Evolutionary conservation across 2,113 vertebrate genomes (phyloP).

Genomic region (Rhadina sibilatrix): DNA sequence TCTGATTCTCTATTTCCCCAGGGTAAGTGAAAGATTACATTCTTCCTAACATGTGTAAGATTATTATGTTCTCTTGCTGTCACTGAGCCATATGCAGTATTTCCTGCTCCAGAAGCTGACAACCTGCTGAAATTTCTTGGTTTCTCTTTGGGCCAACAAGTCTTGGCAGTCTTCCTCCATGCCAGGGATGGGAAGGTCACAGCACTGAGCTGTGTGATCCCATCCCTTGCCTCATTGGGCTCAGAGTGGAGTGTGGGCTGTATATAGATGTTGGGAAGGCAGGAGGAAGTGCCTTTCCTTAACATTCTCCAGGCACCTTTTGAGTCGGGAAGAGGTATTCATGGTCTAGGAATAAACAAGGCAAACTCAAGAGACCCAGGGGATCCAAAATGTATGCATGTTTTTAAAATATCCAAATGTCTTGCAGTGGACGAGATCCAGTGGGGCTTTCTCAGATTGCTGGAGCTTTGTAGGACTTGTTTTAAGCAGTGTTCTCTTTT

Average conservation of each 20-base stretch:
- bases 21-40: background rate
- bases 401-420: background rate
- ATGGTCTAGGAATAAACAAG: background rate
- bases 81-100: background rate
- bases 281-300: background rate
- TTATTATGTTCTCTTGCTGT: background rate
- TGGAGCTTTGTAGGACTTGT: background rate
- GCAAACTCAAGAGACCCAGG: background rate
- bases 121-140: background rate
- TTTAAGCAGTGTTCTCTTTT: background rate
- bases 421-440: background rate
- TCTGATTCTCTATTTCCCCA: background rate
- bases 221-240: accelerated
- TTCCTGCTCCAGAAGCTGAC: background rate
- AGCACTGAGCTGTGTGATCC: background rate
- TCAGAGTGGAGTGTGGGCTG: background rate
- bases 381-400: background rate
- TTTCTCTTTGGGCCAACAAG: background rate
- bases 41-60: background rate
- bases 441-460: background rate
- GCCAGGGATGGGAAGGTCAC: background rate
- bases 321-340: background rate
- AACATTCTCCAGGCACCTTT: background rate
- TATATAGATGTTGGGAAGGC: background rate
- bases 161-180: background rate